Conservation (phyloP, 2,888 invertebrate genomes). For the Tortricodes alternella region DNA sequence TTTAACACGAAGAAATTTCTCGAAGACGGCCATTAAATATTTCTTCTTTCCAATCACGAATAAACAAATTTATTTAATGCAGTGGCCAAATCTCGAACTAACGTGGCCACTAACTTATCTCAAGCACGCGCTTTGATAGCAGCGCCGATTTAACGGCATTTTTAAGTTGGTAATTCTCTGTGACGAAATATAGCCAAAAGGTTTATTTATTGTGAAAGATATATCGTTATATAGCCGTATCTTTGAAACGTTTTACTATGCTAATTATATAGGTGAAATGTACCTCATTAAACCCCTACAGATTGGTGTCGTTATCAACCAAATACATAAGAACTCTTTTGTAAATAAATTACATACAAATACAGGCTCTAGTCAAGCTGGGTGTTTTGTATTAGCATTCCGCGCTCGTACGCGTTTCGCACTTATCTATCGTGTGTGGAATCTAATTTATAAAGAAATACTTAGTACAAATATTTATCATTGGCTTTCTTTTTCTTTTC, state of each 20-base stretch:
- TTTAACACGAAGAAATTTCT: neutral
- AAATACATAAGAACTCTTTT: neutral
- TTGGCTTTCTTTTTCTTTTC: neutral
- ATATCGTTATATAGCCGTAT: slow-evolving; percentile 19
- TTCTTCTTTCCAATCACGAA: neutral
- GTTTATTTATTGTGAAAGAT: slow-evolving; percentile 20
- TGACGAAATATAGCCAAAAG: slow-evolving; percentile 20
- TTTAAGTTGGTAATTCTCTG: neutral
- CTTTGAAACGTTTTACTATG: slow-evolving; percentile 24
- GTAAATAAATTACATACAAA: neutral
- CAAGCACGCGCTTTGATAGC: neutral
- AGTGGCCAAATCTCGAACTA: neutral
- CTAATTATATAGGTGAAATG: slow-evolving; percentile 30
- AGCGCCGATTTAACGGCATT: neutral
- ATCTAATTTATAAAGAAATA: slow-evolving; percentile 22
- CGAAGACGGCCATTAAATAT: slow-evolving; percentile 6
- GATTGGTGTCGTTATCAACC: neutral
- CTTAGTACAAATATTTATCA: slow-evolving; percentile 5
- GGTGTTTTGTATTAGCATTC: slow-evolving; percentile 2
- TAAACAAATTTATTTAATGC: neutral
- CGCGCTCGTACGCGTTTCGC: slow-evolving; percentile 5
- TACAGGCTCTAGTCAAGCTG: neutral
- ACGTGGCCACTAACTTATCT: neutral
- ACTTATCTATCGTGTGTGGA: slow-evolving; percentile 18
- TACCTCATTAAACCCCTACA: slow-evolving; percentile 21